Evolutionary conservation across 2,113 vertebrate species (phyloP), one percentile per base, ranked within the genome.

Genomic region (Ceyx margarethae): DNA sequence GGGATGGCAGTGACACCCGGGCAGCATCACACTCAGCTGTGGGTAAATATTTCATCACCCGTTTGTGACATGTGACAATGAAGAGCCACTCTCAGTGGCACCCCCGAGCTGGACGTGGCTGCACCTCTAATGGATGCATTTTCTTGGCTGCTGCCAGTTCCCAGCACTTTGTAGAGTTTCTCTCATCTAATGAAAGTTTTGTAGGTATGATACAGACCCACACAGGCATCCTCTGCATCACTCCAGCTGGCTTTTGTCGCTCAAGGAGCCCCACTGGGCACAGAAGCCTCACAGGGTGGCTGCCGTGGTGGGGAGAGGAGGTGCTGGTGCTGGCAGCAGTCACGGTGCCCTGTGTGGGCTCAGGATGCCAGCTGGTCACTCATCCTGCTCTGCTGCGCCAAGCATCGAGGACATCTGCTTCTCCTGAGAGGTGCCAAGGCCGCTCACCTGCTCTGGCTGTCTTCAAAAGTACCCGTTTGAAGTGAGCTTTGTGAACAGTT

Each of bases 401-500:
- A 20, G 42, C 64, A 21, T 64, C 1, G 3, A 22, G 68, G 85
- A 28, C 45, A n/a, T 40, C 60, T 53, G 60, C 54, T 60, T 53
- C 61, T 81, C 50, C 66, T 15, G 43, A 22, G 77, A 28, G 26
- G 42, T 45, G 76, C 85, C 60, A 35, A 35, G 68, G 61, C 68
- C 2, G 0, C 20, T 43, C 2, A 2, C 83, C 40, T 1, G 1
- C 46, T 46, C 64, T 9, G 1, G 45, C 46, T 66, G 2, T 1
- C 26, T 12, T 33, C n/a, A 8, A 3, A 28, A 35, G 35, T 5
- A 45, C 6, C 13, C 3, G 0, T 3, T 28, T 13, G 14, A 73
- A n/a, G 28, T 6, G 35, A 28, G 37, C 21, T 29, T 28, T 42
- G 2, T 8, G 23, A 51, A 11, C 22, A 33, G n/a, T 19, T 26